Evolutionary conservation across 2,888 invertebrate genomes (phyloP), one percentile per base, ranked within the genome.

Genomic region (Phortica okadai): DNA sequence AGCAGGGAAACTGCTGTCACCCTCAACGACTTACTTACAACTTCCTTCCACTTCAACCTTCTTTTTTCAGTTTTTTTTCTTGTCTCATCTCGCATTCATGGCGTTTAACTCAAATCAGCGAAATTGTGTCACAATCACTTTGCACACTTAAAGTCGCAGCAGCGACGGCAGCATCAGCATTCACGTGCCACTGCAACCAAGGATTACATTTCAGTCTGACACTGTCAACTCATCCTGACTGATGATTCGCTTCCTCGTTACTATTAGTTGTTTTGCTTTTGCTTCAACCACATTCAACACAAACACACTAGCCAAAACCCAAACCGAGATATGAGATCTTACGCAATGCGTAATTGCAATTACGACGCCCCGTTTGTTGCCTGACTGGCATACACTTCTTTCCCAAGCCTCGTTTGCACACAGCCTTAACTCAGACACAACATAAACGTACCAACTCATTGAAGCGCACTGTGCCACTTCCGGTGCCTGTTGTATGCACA

Each of bases 61-160:
- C 6, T 50, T 50, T 50, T 6, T 3, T 50, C 33, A 2, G 50
- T 3, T 6, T 50, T 14, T 6, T 50, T 50, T 8, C 50, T 14
- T 8, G 50, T 6, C 6, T 50, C 33, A 33, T 50, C 50, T 50
- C 14, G 6, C 50, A 14, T 50, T 50, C 8, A 8, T 50, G 4
- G 33, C 50, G 6, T 50, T 50, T 50, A 8, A 11, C 14, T 5
- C 6, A 14, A 8, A 14, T 8, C 50, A 8, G 50, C 50, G 84
- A 86, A 89, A 89, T 87, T 89, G 89, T 89, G 90, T 88, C 90
- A 90, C 88, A 90, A 89, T 84, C 87, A 89, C 89, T 87, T 88
- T 85, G 83, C 83, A 84, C 84, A 89, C 85, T 84, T 90, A 82
- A 79, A 80, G 77, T 80, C 80, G 75, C 76, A 80, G 59, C 59